Evolutionary conservation across 2,888 invertebrate genomes (phyloP), one percentile per base, ranked within the genome.

Genomic region (Acronicta aceris): DNA sequence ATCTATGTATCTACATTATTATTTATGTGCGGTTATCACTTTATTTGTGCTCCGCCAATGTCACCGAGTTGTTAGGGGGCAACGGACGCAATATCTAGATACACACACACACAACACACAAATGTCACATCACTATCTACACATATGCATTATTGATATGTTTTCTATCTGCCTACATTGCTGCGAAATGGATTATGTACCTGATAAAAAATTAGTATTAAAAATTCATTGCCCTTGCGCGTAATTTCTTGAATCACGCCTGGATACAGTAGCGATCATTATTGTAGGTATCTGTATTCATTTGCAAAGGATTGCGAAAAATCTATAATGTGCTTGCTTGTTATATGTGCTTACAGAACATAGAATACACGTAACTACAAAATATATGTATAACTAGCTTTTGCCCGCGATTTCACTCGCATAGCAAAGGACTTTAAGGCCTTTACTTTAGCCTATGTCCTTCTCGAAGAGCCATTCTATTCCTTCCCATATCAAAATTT

Each of bases 1-100:
- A 81, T 76, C 58, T 83, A 81, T 82, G 81, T 83, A 84, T 82
- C 81, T 83, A 84, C 81, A 75, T 87, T 86, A 83, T 80, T 89
- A 88, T 89, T 88, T 89, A 88, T 91, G 81, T 85, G 81, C 83
- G 80, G 84, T 92, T 94, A 94, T 93, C 93, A 87, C 83, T 86
- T 79, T 91, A 89, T 94, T 93, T 93, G 91, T 90, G 87, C 87
- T 88, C 83, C 83, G 87, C 94, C 94, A 94, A 94, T 94, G 94
- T 94, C 94, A 94, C 92, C 88, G 92, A 93, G 91, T 92, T 89
- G 90, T 83, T 79, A 87, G 88, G 89, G 94, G 92, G 92, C 94
- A 94, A 93, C 90, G 94, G 85, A 90, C 94, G 90, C 87, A 79
- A 84, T 93, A 92, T 92, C 90, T 91, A 82, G 81, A 86, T 81